phyloP scores from a whole-genome alignment of 1,140 invertebrate genomes.

The Euura saliciscinereae region DNA sequence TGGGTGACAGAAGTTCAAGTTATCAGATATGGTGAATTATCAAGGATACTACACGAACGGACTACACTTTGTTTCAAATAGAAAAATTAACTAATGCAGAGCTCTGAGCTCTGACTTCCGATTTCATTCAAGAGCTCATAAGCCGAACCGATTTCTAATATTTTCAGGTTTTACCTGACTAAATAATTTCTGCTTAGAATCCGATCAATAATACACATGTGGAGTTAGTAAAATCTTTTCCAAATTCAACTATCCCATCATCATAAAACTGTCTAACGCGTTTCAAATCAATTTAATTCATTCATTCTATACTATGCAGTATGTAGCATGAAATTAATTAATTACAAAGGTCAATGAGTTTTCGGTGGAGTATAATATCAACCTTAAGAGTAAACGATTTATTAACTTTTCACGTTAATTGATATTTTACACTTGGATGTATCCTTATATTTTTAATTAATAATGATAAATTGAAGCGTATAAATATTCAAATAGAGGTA shows the following conservation, averaged over 20 bases:
- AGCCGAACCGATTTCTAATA: neutral
- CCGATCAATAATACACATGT: too few species aligned
- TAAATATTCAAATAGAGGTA: neutral
- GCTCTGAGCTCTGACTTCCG: neutral
- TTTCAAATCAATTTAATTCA: neutral
- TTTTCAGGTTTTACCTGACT: neutral
- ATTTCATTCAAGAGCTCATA: neutral
- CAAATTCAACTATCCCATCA: too few species aligned
- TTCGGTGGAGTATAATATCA: neutral
- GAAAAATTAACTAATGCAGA: too few species aligned
- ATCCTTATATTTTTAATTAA: neutral
- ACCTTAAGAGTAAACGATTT: neutral
- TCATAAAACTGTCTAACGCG: too few species aligned
- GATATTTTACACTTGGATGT: neutral
- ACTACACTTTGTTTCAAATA: neutral
- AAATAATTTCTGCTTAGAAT: too few species aligned
- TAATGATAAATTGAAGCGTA: neutral
- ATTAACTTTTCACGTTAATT: neutral
- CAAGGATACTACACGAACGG: neutral
- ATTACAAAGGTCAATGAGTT: neutral
- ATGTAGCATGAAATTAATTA: neutral
- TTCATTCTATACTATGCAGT: neutral
- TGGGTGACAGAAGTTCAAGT: neutral
- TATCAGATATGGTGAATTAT: neutral
- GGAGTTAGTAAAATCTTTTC: too few species aligned